Conservation (phyloP, 2,113 vertebrate species). For the Chloroceryle aenea region DNA sequence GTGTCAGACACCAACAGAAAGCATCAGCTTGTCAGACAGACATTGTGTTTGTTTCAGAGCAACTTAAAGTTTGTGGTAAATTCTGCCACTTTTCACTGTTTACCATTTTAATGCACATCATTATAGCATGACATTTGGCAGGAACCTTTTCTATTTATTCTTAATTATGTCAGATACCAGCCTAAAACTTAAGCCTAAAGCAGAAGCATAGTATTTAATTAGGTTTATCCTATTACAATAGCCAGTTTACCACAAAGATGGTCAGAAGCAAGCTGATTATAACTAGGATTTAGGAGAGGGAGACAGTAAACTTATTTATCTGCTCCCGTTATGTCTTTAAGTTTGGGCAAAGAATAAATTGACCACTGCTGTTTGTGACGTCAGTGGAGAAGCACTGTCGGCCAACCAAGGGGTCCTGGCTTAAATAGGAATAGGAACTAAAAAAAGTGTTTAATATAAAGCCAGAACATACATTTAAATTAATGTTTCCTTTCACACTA, state of each 20-base stretch:
- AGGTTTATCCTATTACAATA: constrained; percentile 40
- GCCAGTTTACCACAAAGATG: not conserved
- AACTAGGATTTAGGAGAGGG: not conserved
- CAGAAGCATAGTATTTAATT: not conserved
- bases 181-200: constrained; percentile 25
- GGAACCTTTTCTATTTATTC: not conserved
- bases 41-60: not conserved
- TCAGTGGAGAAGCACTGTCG: not conserved
- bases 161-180: not conserved
- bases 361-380: not conserved
- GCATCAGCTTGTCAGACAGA: not conserved
- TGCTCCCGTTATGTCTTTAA: not conserved
- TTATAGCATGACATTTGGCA: not conserved
- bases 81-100: not conserved
- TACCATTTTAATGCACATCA: not conserved
- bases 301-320: constrained; percentile 39
- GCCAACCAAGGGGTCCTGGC: not conserved
- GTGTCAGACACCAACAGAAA: not conserved
- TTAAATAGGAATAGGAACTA: fast-evolving
- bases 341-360: not conserved
- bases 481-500: not conserved
- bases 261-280: constrained; percentile 38
- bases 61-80: not conserved
- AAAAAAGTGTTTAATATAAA: not conserved
- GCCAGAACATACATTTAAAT: not conserved